Conservation (phyloP, 1,140 invertebrate genomes). For the Riptortus pedestris region DNA sequence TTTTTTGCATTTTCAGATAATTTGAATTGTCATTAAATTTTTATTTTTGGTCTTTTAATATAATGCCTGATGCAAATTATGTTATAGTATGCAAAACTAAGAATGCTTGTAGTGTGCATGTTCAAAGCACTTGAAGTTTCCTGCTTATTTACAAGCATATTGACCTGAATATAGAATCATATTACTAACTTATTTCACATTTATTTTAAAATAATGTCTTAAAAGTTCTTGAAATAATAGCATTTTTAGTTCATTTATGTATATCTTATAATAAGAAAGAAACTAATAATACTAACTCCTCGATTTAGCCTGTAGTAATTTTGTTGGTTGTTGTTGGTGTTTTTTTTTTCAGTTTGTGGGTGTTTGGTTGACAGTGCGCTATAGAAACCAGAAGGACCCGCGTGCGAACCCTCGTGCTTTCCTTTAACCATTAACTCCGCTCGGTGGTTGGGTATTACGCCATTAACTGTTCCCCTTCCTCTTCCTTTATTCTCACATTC, state of each 20-base stretch:
- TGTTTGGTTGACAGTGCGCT: slow-evolving; percentile 91
- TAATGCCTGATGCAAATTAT: background rate
- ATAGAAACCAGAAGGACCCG: slow-evolving; percentile 95
- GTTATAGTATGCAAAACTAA: background rate
- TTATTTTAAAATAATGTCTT: too few relatives aligned
- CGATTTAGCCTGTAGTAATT: too few relatives aligned
- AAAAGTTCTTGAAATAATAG: too few relatives aligned
- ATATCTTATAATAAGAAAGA: too few relatives aligned
- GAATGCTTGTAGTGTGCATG: slow-evolving; percentile 16
- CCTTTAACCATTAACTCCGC: slow-evolving; percentile 50
- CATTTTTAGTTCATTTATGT: too few relatives aligned
- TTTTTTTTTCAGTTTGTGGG: slow-evolving; percentile 72
- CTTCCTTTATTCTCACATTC: background rate
- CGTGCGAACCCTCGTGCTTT: slow-evolving; percentile 91
- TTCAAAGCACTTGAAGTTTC: background rate
- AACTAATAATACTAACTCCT: too few relatives aligned
- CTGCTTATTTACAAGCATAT: slow-evolving; percentile 4
- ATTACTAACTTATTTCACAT: too few relatives aligned
- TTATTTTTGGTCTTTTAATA: too few relatives aligned
- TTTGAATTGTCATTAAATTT: too few relatives aligned
- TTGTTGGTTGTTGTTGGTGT: slow-evolving; percentile 13
- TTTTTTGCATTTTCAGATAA: too few relatives aligned
- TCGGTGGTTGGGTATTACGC: slow-evolving; percentile 18
- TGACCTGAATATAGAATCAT: too few relatives aligned
- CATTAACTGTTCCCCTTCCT: slow-evolving; percentile 5